These are phyloP conservation scores for Drosophila emarginata DNA, from an alignment of 2,888 invertebrate species.

Conservation along the genomic window DNA sequence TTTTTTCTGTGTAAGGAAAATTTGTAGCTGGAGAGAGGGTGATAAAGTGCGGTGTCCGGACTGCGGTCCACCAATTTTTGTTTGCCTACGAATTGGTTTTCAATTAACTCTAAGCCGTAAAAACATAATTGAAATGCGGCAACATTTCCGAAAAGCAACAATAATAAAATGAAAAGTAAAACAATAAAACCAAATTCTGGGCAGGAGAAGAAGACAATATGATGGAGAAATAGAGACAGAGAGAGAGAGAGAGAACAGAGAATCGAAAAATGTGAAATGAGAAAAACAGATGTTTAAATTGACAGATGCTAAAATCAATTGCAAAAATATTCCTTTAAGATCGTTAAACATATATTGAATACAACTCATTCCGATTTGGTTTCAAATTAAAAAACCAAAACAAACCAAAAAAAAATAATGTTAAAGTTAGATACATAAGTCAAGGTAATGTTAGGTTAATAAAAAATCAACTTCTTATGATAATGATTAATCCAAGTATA, in stretches of 20 bases:
- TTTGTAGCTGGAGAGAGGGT: neutral
- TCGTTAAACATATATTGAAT: too few species aligned
- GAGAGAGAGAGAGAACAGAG: neutral
- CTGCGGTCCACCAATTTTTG: slow-evolving; percentile 34
- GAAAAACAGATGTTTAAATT: neutral
- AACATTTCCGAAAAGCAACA: slow-evolving; percentile 9
- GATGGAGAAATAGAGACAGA: neutral
- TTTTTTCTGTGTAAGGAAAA: neutral
- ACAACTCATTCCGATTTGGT: too few species aligned
- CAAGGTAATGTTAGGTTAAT: too few species aligned
- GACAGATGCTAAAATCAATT: neutral
- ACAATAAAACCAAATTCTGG: neutral
- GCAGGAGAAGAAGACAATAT: neutral
- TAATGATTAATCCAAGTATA: too few species aligned
- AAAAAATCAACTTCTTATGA: too few species aligned
- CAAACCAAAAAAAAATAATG: too few species aligned
- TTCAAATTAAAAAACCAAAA: too few species aligned
- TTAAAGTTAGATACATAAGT: too few species aligned
- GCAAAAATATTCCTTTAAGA: too few species aligned
- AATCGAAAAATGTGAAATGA: too few species aligned
- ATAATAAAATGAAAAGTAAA: slow-evolving; percentile 3
- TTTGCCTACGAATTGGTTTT: slow-evolving; percentile 67
- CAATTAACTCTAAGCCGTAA: slow-evolving; percentile 62
- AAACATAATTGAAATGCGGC: slow-evolving; percentile 58
- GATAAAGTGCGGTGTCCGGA: neutral